phyloP scores from a whole-genome alignment of 2,113 vertebrate species.

The Smithornis capensis region DNA sequence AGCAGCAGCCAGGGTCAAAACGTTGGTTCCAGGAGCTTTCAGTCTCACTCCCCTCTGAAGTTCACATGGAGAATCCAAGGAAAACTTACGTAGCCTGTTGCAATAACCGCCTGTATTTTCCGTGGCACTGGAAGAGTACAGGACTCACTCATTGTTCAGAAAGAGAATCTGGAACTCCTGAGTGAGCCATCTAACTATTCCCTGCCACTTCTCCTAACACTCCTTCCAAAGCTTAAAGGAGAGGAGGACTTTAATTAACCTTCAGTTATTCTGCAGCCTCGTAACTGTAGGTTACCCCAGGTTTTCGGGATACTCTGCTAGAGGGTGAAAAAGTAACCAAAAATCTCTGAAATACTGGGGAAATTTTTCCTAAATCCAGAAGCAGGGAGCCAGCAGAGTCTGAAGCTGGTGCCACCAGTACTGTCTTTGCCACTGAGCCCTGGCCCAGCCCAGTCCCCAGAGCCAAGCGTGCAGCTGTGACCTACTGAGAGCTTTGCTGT shows the following conservation, averaged over 20 bases:
- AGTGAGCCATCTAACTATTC: neutral
- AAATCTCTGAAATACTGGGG: neutral
- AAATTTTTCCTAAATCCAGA: neutral
- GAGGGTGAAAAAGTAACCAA: neutral
- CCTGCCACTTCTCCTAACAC: neutral
- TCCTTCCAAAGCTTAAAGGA: neutral
- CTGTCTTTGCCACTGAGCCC: neutral
- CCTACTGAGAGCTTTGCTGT: neutral
- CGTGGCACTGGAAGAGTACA: neutral
- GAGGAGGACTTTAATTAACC: neutral
- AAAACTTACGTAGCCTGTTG: neutral
- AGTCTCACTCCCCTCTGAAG: neutral
- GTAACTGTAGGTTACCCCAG: neutral
- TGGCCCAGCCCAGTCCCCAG: neutral
- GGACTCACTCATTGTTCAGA: fast-evolving
- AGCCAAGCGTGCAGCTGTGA: neutral
- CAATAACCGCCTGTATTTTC: fast-evolving
- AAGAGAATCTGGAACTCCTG: neutral
- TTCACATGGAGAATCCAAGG: neutral
- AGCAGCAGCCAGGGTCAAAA: neutral
- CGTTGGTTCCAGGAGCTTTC: neutral
- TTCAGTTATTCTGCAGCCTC: neutral
- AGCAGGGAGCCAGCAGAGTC: neutral
- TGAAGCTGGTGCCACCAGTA: neutral
- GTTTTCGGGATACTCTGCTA: neutral